Percentiles rank a stretch among this genome's conserved stretches.
phyloP scores from a whole-genome alignment of 2,113 vertebrate species.

The Agelaius phoeniceus region DNA sequence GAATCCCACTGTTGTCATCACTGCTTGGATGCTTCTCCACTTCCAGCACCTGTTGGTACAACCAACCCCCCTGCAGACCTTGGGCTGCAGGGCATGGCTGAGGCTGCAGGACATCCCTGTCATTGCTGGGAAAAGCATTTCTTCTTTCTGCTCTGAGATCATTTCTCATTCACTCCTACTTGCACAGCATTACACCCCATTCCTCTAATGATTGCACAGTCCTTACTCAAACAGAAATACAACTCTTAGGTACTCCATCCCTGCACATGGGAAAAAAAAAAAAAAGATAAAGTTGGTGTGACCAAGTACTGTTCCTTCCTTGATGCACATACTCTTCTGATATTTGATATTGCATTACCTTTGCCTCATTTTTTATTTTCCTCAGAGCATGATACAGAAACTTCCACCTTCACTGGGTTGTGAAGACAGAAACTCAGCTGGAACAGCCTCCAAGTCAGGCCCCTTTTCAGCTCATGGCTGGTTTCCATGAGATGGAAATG shows the following conservation, averaged over 20 bases:
- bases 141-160: background rate
- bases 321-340: background rate
- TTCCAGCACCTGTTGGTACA: background rate
- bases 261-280: fast-evolving
- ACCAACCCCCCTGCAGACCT: background rate
- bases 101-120: background rate
- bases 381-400: background rate
- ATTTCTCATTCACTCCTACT: background rate
- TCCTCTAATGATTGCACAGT: background rate
- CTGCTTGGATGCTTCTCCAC: background rate
- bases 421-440: background rate
- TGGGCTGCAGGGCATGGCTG: background rate
- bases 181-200: background rate
- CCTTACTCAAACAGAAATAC: background rate
- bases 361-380: background rate
- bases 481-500: background rate
- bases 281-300: background rate
- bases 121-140: background rate
- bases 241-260: background rate
- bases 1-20: fast-evolving
- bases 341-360: background rate
- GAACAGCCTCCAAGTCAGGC: background rate
- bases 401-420: background rate
- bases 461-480: background rate
- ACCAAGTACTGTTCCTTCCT: background rate